These are phyloP conservation scores for Illadopsis cleaveri DNA, from an alignment of 2,113 vertebrate genomes.

Conservation along the genomic window DNA sequence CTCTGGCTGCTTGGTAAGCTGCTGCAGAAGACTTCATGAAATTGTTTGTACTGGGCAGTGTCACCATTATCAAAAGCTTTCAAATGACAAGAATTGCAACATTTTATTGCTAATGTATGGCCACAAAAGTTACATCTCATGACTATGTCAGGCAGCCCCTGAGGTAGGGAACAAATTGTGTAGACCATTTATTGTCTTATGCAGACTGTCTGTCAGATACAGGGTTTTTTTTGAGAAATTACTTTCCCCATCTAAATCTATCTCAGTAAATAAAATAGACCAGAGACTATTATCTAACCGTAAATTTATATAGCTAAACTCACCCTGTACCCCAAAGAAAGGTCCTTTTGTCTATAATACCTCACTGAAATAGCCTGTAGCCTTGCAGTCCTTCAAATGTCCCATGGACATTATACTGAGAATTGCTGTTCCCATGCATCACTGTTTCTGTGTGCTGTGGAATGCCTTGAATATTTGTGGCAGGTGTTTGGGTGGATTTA, in stretches of 20 bases:
- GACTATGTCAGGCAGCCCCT: accelerated
- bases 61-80: not conserved
- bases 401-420: not conserved
- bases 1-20: not conserved
- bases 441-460: accelerated
- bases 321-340: not conserved
- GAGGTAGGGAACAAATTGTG: not conserved
- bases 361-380: not conserved
- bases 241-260: not conserved
- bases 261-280: not conserved
- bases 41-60: not conserved
- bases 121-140: not conserved
- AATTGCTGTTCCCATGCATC: not conserved
- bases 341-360: not conserved
- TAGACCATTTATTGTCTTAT: accelerated
- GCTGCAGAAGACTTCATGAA: not conserved
- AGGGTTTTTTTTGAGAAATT: not conserved
- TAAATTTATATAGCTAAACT: not conserved
- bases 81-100: not conserved
- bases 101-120: not conserved
- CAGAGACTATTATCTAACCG: accelerated
- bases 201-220: not conserved
- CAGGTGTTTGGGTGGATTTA: not conserved
- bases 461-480: not conserved
- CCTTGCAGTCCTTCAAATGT: not conserved